Percentiles rank a stretch among this genome's conserved stretches.
Conservation (phyloP, 1,140 invertebrate species). For the Gryon sp. region DNA sequence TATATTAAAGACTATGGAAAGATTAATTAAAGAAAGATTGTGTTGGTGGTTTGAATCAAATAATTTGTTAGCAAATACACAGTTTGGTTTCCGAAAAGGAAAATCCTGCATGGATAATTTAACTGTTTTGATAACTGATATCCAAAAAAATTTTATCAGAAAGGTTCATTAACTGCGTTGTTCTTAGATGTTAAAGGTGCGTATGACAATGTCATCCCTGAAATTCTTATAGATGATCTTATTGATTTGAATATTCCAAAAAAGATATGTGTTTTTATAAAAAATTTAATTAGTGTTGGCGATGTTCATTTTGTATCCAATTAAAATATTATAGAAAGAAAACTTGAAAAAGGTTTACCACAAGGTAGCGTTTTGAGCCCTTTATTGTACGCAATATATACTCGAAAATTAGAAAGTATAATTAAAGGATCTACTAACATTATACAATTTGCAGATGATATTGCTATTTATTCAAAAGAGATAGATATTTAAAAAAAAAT, state of each 20-base stretch:
- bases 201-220: slow-evolving; percentile 19
- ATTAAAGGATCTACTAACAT: not conserved
- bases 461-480: slow-evolving; percentile 14
- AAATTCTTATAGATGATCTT: slow-evolving; percentile 27
- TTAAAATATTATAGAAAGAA: not conserved
- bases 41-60: slow-evolving; percentile 29
- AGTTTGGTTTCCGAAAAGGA: too few species aligned
- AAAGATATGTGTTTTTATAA: slow-evolving; percentile 14
- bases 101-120: too few species aligned
- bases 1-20: slow-evolving; percentile 22
- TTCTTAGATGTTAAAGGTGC: slow-evolving; percentile 22
- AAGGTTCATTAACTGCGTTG: too few species aligned
- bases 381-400: not conserved
- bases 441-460: not conserved
- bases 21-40: slow-evolving; percentile 25
- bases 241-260: slow-evolving; percentile 12
- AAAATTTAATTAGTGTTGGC: slow-evolving; percentile 10
- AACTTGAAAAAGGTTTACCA: not conserved
- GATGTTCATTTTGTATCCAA: not conserved
- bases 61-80: too few species aligned
- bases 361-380: not conserved
- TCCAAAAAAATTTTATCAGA: too few species aligned
- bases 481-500: not conserved
- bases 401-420: not conserved
- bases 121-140: too few species aligned